Base-by-base conservation (phyloP, 2,797 vertebrate species). In the Esox lucius region DNA sequence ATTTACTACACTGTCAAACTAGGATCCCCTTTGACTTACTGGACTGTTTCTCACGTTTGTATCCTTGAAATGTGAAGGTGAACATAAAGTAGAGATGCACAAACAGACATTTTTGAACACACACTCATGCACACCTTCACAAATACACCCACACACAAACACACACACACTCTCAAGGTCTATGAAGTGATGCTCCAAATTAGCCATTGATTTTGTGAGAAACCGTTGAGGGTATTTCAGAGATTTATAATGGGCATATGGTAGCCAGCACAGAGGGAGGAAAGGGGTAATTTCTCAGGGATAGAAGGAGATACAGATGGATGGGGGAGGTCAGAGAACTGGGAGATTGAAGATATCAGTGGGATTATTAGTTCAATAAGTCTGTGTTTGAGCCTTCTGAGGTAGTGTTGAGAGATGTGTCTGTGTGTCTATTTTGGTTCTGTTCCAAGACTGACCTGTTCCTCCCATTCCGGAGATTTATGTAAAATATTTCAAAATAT, bases 121-220 rank as follows among this genome's bases (percentile, higher is more conserved):
- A 19, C 66, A n/a, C 17, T 2, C 39, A 46, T 7, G 24, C 59
- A 65, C 28, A 16, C n/a, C 22, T 19, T 68, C 62, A 71, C 78
- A 26, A 31, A 46, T 15, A 62, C 67, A 69, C 28, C n/a, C 68
- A 53, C 59, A 53, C 75, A 53, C 28, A 59, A 26, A 39, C 39
- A 51, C n/a, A 66, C 24, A 46, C 69, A 70, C 53, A 31, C 49
- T 31, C 39, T 49, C 24, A 48, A 62, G 48, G 39, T 2, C 17
- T 31, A 39, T 62, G 83, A 80, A 82, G 78, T 68, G 56, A 83
- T 78, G 79, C 80, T 83, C 79, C 75, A 88, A 91, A 91, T 90
- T 84, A 85, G 83, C 81, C 86, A 89, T 89, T 90, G 91, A 91
- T 93, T 92, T 86, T 84, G 72, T 76, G 68, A 80, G 85, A 78